These are phyloP conservation scores for Xerus inauris DNA, from an alignment of 2,113 vertebrate genomes.

Conservation along the genomic window DNA sequence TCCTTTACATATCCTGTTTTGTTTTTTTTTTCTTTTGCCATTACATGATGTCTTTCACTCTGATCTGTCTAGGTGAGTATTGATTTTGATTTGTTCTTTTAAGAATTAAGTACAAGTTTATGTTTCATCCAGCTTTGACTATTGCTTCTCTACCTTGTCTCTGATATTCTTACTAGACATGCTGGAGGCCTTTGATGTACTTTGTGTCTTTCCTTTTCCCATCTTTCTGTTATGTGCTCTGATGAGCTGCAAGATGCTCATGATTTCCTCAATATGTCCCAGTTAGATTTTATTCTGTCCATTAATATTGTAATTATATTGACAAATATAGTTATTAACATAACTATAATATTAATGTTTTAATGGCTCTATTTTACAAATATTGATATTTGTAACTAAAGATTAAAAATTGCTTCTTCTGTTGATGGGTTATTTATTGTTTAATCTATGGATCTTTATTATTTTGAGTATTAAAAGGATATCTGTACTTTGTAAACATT, in stretches of 20 bases:
- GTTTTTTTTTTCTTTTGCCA: neutral
- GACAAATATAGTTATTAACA: no score
- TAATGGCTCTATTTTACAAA: neutral
- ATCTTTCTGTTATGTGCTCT: neutral
- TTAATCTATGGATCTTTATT: neutral
- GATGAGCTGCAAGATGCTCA: neutral
- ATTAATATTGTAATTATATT: neutral
- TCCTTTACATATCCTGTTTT: neutral
- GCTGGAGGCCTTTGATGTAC: neutral
- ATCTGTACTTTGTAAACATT: neutral
- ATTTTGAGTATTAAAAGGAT: neutral
- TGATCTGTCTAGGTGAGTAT: neutral
- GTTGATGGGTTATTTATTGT: neutral
- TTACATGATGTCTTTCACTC: neutral
- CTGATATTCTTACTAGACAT: neutral
- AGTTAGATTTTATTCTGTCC: neutral
- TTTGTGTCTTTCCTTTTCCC: neutral
- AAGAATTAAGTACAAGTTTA: neutral
- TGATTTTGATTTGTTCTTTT: neutral
- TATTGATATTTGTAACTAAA: neutral
- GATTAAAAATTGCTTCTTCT: neutral
- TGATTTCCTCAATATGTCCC: neutral
- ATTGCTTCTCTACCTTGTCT: neutral
- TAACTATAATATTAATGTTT: neutral
- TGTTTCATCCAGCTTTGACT: neutral